Evolutionary conservation across 1,140 invertebrate species (phyloP).

Genomic region (Hylaeus volcanicus): DNA sequence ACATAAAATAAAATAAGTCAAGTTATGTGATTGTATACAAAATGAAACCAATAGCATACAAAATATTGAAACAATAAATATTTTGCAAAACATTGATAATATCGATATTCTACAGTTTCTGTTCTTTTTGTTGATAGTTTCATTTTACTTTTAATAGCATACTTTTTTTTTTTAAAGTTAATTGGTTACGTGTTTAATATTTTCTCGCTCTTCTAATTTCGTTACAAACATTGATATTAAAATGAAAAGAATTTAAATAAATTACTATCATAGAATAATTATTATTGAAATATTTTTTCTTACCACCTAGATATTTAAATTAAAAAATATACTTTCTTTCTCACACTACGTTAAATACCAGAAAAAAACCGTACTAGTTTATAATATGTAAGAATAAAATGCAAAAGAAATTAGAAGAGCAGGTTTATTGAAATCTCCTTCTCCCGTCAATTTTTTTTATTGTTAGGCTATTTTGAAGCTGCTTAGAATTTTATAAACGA

Average conservation of each 20-base stretch:
- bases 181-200: conserved; percentile 23
- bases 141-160: conserved; percentile 9
- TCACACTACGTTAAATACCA: neutral
- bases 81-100: neutral
- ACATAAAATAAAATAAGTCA: conserved; percentile 30
- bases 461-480: conserved; percentile 37
- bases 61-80: conserved; percentile 6
- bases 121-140: neutral
- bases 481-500: conserved; percentile 15
- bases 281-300: conserved; percentile 17
- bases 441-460: conserved; percentile 12
- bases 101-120: neutral
- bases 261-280: conserved; percentile 13
- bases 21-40: conserved; percentile 48
- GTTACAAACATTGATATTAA: conserved; percentile 6
- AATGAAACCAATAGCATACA: conserved; percentile 2
- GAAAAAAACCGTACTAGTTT: neutral
- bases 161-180: conserved; percentile 26
- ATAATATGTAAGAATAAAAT: conserved; percentile 1
- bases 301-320: conserved; percentile 33
- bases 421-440: conserved; percentile 12
- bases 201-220: conserved; percentile 37
- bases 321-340: conserved; percentile 14
- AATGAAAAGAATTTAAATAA: conserved; percentile 30
- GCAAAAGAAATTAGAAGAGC: conserved; percentile 40